Evolutionary conservation across 2,797 vertebrate genomes (phyloP), one percentile per base, ranked within the genome.

Genomic region (Dipus sagitta): DNA sequence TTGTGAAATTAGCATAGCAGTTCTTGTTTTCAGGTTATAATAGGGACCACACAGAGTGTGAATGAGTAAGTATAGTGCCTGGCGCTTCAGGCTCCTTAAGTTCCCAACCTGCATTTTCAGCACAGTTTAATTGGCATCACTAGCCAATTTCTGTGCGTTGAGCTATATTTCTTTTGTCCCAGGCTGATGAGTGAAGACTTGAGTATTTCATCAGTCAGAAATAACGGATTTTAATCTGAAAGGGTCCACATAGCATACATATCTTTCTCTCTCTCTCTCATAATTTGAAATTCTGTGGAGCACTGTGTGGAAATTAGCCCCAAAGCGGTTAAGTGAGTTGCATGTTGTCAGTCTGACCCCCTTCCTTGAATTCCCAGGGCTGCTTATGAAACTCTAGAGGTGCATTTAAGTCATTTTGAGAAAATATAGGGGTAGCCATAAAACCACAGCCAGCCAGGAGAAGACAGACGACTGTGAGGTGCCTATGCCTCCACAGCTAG

Each of bases 351-450:
- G 70, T 1, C 47, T 64, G 60, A 60, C 54, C 75, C n/a, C 21
- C 34, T 26, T 85, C 52, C 30, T 8, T 74, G 92, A 71, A 79
- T 72, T 64, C 34, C 65, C 47, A 60, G 7, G 52, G 68, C 71
- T 83, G n/a, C 88, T 79, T 96, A 28, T 52, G 20, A 79, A 89
- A 85, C 82, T 64, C 84, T 67, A 84, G 86, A 88, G 80, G 34
- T 71, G 78, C 34, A 71, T 94, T 75, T 86, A 74, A 30, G 1
- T 84, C 78, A 58, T 84, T 95, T 91, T 65, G 72, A 93, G 87
- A 93, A 96, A 79, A 81, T 47, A 3, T 0, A 75, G 67, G 17
- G 7, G 20, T 87, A 32, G 58, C 83, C 38, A 70, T 87, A 78
- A 91, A 92, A 82, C 71, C 85, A 82, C 32, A 21, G 54, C 60